Percentiles rank a stretch among this genome's conserved stretches.
phyloP scores from a whole-genome alignment of 2,113 vertebrate species.

The Corvus moneduloides region DNA sequence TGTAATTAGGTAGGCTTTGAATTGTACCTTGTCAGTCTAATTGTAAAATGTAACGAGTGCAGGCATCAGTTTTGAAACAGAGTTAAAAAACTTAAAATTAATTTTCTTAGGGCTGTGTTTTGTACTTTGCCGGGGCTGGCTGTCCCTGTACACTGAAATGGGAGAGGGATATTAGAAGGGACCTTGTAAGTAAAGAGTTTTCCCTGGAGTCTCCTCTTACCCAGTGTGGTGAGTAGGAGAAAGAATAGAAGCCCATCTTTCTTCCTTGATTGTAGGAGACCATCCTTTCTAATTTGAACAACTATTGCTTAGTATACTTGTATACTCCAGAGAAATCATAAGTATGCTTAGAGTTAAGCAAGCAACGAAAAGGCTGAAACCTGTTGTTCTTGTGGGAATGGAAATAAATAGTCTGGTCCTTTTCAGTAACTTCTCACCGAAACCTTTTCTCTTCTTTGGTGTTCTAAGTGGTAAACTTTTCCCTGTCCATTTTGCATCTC shows the following conservation, averaged over 20 bases:
- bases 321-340: not conserved
- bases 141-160: not conserved
- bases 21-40: not conserved
- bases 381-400: not conserved
- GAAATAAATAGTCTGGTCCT: not conserved
- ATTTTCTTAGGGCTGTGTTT: not conserved
- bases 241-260: not conserved
- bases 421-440: not conserved
- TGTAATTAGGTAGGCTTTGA: not conserved
- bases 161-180: not conserved
- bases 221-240: not conserved
- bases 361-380: not conserved
- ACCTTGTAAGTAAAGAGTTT: not conserved
- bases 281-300: not conserved
- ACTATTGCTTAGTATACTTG: not conserved
- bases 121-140: not conserved
- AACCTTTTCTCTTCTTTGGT: not conserved
- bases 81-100: not conserved
- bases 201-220: not conserved
- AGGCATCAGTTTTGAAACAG: not conserved
- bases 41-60: not conserved
- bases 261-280: not conserved
- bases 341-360: not conserved
- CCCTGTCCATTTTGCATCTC: not conserved
- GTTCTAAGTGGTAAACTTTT: not conserved